Conservation (phyloP, 2,113 vertebrate genomes). For the Pelecanoides urinatrix region DNA sequence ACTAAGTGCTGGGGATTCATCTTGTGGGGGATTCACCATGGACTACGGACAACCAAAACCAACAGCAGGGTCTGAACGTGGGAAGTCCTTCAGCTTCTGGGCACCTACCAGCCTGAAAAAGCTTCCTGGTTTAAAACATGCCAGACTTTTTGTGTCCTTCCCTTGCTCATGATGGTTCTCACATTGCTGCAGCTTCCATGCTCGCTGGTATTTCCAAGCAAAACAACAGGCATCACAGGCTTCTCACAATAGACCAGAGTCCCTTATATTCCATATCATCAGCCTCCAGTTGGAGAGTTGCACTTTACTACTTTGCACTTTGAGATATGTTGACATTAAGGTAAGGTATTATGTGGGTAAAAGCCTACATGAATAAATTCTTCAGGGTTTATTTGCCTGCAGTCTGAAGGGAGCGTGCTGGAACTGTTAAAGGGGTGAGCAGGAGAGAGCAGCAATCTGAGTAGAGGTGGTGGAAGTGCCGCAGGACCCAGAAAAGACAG, state of each 20-base stretch:
- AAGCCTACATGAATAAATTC: not conserved
- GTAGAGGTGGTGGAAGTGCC: not conserved
- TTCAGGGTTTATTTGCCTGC: not conserved
- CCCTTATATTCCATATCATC: not conserved
- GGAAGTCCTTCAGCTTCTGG: not conserved
- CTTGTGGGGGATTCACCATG: not conserved
- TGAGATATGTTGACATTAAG: not conserved
- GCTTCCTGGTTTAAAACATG: not conserved
- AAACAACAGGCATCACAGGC: not conserved
- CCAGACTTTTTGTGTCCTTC: not conserved
- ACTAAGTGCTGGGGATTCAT: not conserved
- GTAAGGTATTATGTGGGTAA: not conserved
- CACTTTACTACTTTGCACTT: not conserved
- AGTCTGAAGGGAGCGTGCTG: not conserved
- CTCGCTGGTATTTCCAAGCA: not conserved
- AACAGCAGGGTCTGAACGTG: not conserved
- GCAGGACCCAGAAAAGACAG: not conserved
- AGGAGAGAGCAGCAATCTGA: not conserved
- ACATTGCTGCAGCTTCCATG: not conserved
- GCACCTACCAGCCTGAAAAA: not conserved
- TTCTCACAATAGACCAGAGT: not conserved
- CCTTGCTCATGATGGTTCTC: not conserved
- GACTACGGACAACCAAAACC: not conserved
- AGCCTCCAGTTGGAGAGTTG: not conserved
- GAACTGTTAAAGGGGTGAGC: not conserved